These are phyloP conservation scores for Thunnus thynnus DNA, from an alignment of 2,113 vertebrate species.

Conservation along the genomic window DNA sequence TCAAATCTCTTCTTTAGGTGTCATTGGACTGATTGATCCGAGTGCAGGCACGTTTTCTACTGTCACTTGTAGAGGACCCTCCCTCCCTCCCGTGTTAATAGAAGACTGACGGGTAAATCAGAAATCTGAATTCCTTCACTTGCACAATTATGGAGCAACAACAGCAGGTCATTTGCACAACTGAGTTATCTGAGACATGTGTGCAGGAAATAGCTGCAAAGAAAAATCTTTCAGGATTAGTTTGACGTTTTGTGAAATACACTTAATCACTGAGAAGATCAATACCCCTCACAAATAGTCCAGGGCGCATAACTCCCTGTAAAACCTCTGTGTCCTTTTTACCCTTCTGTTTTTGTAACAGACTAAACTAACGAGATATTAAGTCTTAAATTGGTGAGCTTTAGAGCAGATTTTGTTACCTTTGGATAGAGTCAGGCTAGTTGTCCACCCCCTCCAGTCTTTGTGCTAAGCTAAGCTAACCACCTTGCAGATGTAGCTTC, in stretches of 20 bases:
- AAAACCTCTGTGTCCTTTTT: too few relatives aligned
- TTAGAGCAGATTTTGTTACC: background rate
- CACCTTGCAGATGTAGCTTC: background rate
- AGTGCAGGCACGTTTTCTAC: constrained; percentile 26
- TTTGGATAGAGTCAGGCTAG: background rate
- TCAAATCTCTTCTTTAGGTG: constrained; percentile 5
- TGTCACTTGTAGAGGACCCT: constrained; percentile 6
- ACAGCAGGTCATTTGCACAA: constrained; percentile 35
- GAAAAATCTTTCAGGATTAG: background rate
- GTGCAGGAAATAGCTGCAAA: constrained; percentile 1
- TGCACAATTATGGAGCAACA: constrained; percentile 45
- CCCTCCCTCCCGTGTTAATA: constrained; percentile 47
- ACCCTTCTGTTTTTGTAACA: background rate
- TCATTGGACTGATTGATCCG: constrained; percentile 34
- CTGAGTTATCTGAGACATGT: constrained; percentile 48
- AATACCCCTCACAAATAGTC: too few relatives aligned
- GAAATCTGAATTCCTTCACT: constrained; percentile 52
- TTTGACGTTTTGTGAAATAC: background rate
- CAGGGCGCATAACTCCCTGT: too few relatives aligned
- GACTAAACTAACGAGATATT: background rate
- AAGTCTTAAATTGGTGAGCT: background rate
- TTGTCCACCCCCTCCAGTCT: background rate
- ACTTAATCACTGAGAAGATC: too few relatives aligned
- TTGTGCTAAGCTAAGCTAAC: constrained; percentile 1
- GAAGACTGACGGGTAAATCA: constrained; percentile 35